Evolutionary conservation across 2,888 invertebrate species (phyloP).

Genomic region (Eledone cirrhosa): DNA sequence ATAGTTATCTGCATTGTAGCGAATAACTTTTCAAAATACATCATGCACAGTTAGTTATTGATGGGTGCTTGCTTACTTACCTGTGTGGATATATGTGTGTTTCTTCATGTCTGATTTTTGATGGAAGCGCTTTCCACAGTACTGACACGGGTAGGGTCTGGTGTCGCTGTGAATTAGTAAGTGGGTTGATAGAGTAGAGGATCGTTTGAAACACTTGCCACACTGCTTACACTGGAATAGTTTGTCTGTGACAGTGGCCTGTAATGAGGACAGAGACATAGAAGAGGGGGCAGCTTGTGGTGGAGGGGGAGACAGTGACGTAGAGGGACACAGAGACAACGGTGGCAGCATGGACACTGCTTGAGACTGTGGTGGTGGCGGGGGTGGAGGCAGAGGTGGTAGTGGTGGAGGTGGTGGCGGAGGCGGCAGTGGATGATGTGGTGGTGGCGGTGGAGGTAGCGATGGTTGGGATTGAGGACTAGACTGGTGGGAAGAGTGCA

Average conservation of each 20-base stretch:
- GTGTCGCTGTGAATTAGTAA: conserved; percentile 97
- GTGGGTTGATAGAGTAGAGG: conserved; percentile 96
- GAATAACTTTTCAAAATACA: too few species aligned
- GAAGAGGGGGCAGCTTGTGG: not conserved
- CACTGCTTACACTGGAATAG: conserved; percentile 89
- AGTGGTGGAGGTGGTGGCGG: conserved; percentile 20
- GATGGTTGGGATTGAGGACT: not conserved
- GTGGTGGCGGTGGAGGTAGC: not conserved
- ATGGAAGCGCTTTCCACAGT: conserved; percentile 98
- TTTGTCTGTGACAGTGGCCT: conserved; percentile 39
- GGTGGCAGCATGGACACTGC: not conserved
- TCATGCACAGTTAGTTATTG: too few species aligned
- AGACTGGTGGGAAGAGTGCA: not conserved
- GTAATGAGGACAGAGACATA: not conserved
- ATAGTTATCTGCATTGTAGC: too few species aligned
- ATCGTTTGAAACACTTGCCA: conserved; percentile 94
- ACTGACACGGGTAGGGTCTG: conserved; percentile 95
- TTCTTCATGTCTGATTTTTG: conserved; percentile 99
- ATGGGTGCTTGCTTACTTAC: too few species aligned
- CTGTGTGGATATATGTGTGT: conserved; percentile 95
- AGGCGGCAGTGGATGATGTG: not conserved
- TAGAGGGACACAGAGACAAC: not conserved
- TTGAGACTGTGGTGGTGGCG: conserved; percentile 10
- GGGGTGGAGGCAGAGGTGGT: conserved; percentile 56
- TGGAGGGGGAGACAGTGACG: not conserved